Evolutionary conservation across 2,888 invertebrate genomes (phyloP).

Genomic region (Drosophila bunnanda): DNA sequence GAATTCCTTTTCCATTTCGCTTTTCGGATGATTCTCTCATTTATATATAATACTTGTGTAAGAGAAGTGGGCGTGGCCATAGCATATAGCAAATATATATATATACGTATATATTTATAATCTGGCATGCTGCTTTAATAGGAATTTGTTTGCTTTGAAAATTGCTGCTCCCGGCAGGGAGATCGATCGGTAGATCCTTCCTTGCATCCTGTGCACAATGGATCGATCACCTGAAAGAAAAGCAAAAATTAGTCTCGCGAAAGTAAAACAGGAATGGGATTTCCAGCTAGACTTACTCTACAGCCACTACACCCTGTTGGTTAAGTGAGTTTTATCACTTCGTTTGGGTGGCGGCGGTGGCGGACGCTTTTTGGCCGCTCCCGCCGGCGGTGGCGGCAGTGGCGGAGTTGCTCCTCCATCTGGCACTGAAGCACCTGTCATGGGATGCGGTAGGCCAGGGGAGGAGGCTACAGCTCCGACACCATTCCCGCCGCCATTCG

Average conservation of each 20-base stretch:
- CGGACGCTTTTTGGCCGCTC: constrained; percentile 88
- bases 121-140: constrained; percentile 51
- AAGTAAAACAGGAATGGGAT: rapidly evolving
- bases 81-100: constrained; percentile 25
- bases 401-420: constrained; percentile 29
- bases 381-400: constrained; percentile 54
- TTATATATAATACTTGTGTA: constrained; percentile 65
- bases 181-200: background rate
- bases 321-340: constrained; percentile 93
- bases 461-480: constrained; percentile 25
- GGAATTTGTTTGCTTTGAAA: constrained; percentile 58
- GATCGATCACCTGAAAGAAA: background rate
- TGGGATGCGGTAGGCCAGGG: background rate
- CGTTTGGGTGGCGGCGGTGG: constrained; percentile 96
- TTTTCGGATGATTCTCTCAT: constrained; percentile 13
- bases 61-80: constrained; percentile 64
- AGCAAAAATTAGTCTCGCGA: background rate
- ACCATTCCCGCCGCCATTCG: constrained; percentile 5
- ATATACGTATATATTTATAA: constrained; percentile 21
- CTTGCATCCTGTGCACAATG: background rate
- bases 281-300: constrained; percentile 38
- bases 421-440: background rate
- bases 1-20: constrained; percentile 1
- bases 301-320: constrained; percentile 84
- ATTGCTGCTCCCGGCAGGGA: background rate